Evolutionary conservation across 2,888 invertebrate species (phyloP), one percentile per base, ranked within the genome.

Genomic region (Amphimallon solstitiale): DNA sequence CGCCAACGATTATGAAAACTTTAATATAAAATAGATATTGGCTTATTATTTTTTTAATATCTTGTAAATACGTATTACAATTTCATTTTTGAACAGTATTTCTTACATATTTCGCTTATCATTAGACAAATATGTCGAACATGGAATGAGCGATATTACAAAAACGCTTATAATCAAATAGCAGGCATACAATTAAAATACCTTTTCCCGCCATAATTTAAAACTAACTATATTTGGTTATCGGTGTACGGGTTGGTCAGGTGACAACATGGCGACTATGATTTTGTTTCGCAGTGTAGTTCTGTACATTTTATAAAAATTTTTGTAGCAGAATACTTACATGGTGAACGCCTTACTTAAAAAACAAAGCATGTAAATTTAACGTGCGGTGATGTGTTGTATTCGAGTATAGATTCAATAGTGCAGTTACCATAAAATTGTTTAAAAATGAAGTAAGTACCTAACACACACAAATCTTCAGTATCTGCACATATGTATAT

Each of bases 241-340:
- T 49, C 48, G 29, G 29, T 38, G 54, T 54, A 19, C 38, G 79
- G 78, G 78, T 76, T 79, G 78, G 79, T 78, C 78, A 75, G 74
- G 77, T 69, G 69, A 72, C 73, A 74, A 74, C 74, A 75, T 75
- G 75, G 74, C 73, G 70, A 68, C 71, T 63, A 70, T 68, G 67
- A 62, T 72, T 65, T 66, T 63, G 67, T 60, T 67, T 56, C 49
- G 49, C 49, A 63, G 59, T 56, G 68, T 66, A 60, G 62, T 66
- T 63, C 67, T 54, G 65, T 46, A 62, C 61, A 67, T 64, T 67
- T 65, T 60, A 21, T 35, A 65, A 62, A 49, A 63, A 62, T 56
- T 66, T 63, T 49, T 54, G 35, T 29, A 23, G 46, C 63, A 54
- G 21, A 38, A 38, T 38, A 17, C 37, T 54, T 12, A 19, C 37